Conservation (phyloP, 2,113 vertebrate genomes). For the Tetrao urogallus region DNA sequence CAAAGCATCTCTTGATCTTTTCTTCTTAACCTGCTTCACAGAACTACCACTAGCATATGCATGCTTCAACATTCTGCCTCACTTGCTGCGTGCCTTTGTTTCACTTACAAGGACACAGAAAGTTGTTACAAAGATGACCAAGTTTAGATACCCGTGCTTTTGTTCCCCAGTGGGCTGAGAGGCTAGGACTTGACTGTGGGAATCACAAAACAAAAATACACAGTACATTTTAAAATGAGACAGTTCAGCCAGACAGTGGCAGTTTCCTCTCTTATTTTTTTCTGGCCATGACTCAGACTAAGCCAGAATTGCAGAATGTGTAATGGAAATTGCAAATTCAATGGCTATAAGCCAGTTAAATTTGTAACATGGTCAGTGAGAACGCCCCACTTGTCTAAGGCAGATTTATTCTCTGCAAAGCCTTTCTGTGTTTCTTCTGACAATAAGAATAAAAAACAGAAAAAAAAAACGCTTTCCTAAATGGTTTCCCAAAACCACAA, state of each 20-base stretch:
- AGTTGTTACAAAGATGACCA: background rate
- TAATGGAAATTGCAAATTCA: constrained; percentile 11
- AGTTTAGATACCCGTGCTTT: background rate
- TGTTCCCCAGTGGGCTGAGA: background rate
- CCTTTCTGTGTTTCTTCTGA: background rate
- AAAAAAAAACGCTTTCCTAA: background rate
- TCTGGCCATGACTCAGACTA: constrained; percentile 17
- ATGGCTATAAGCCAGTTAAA: background rate
- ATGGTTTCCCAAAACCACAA: background rate
- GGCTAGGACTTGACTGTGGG: background rate
- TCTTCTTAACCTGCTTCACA: background rate
- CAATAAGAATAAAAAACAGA: background rate
- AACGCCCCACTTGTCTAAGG: background rate
- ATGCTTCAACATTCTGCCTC: background rate
- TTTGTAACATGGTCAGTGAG: background rate
- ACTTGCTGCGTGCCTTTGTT: background rate
- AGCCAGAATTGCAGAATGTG: constrained; percentile 24
- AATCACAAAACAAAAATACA: background rate
- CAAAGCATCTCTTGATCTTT: background rate
- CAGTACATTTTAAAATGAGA: background rate
- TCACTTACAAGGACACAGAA: background rate
- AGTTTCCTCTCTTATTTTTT: constrained; percentile 29
- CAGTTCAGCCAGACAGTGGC: constrained; percentile 15
- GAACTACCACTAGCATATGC: background rate
- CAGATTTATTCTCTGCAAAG: background rate